Evolutionary conservation across 2,113 vertebrate species (phyloP), one percentile per base, ranked within the genome.

Genomic region (Heterotis niloticus): DNA sequence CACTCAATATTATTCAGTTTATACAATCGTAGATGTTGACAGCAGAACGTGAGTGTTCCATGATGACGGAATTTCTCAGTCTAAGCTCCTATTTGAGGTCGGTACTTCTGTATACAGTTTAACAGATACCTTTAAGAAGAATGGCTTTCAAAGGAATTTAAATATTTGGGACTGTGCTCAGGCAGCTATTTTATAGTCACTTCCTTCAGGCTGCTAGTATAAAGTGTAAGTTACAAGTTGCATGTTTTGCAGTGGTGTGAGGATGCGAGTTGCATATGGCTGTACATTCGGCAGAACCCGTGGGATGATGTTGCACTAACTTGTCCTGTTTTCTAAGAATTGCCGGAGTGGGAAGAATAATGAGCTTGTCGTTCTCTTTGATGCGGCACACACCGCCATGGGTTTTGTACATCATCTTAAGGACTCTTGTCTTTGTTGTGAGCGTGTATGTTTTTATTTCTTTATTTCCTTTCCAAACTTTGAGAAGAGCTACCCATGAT

Each of bases 311-410:
- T 44, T 44, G 34, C 34, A 44, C 34, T 51, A 28, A 44, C 64
- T 28, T 64, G 34, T 20, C 18, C 28, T 4, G 34, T 28, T 44
- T 64, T 76, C 23, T 76, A 34, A 44, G 10, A n/a, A 64, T 10
- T 66, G 0, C 59, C 2, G 13, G 18, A 62, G n/a, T 54, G n/a
- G 16, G 9, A 62, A 66, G 23, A 66, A 77, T 77, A 77, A 77
- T 77, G 64, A 77, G 76, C 20, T 28, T 28, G 44, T 20, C 59
- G 18, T 64, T 20, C 76, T 51, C 59, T 65, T 76, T 64, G 26
- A 65, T 64, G 51, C 60, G 4, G 16, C 28, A 59, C 24, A 14
- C 59, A 62, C 11, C 54, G 62, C 24, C 51, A 67, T 62, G 29
- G 64, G 1, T 23, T 34, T 62, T 20, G 51, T 34, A 51, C 54